Evolutionary conservation across 2,797 vertebrate genomes (phyloP).

Genomic region (Hoplostethus mediterraneus): DNA sequence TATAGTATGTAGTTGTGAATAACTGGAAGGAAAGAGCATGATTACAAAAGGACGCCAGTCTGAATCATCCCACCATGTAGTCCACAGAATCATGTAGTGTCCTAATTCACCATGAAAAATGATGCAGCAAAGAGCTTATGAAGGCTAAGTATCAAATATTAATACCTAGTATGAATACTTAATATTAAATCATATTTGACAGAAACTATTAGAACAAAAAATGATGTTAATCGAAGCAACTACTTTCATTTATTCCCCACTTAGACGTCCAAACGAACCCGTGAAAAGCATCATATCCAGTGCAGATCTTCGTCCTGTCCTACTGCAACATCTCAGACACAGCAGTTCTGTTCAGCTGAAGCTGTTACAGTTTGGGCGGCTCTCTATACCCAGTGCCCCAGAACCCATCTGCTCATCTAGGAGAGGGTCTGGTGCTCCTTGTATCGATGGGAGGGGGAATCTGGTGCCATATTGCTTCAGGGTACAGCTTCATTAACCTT

Average conservation of each 20-base stretch:
- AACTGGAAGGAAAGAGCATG: neutral
- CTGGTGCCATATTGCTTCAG: constrained; percentile 78
- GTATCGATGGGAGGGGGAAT: constrained; percentile 57
- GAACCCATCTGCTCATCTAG: constrained; percentile 73
- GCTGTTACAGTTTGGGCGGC: constrained; percentile 28
- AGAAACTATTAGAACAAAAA: constrained; percentile 35
- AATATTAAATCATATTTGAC: constrained; percentile 41
- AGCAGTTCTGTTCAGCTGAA: constrained; percentile 33
- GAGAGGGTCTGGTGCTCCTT: constrained; percentile 58
- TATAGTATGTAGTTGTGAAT: too few relatives aligned
- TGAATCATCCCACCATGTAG: neutral
- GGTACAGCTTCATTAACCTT: constrained; percentile 80
- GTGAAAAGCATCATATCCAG: constrained; percentile 1
- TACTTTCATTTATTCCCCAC: constrained; percentile 8
- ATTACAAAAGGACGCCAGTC: neutral
- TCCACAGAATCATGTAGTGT: constrained; percentile 30
- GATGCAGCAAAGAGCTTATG: constrained; percentile 16
- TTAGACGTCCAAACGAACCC: neutral
- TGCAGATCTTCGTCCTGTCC: neutral
- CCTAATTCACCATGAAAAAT: constrained; percentile 33
- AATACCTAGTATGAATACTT: constrained; percentile 11
- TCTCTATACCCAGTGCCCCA: constrained; percentile 42
- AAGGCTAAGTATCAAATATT: constrained; percentile 38
- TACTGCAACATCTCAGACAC: neutral
- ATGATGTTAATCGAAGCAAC: constrained; percentile 47